These are phyloP conservation scores for Limosa lapponica DNA, from an alignment of 2,797 vertebrate species.

Conservation along the genomic window DNA sequence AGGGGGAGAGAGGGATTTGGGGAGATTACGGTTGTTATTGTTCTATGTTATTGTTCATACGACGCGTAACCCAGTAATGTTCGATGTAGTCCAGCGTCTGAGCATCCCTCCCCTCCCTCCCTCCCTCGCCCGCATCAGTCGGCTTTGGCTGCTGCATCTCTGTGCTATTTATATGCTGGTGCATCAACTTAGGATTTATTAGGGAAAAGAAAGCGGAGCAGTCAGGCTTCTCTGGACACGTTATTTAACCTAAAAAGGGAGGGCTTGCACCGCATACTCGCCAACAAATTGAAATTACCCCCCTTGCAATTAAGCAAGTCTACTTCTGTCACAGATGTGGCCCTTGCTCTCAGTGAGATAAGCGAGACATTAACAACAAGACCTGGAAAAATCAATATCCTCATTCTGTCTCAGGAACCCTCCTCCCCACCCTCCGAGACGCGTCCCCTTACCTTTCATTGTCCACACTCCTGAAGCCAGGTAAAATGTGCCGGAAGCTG, in stretches of 20 bases:
- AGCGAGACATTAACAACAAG: background rate
- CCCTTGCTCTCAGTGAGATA: background rate
- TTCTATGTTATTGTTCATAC: background rate
- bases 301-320: background rate
- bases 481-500: constrained; percentile 98
- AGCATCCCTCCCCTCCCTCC: constrained; percentile 17
- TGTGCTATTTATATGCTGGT: background rate
- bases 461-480: constrained; percentile 93
- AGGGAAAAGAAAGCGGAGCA: background rate
- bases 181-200: constrained; percentile 23
- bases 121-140: constrained; percentile 2
- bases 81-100: background rate
- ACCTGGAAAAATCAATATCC: background rate
- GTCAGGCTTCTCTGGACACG: background rate
- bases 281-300: background rate
- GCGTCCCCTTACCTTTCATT: constrained; percentile 89
- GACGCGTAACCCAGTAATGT: background rate
- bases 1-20: background rate
- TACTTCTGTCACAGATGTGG: background rate
- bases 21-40: background rate
- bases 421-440: background rate
- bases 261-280: background rate
- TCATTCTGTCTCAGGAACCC: background rate
- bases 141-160: constrained; percentile 1
- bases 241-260: background rate